A percentile compares a stretch with the other conserved stretches of the same genome.
phyloP scores from a whole-genome alignment of 2,888 invertebrate genomes.

The Tillus elongatus region DNA sequence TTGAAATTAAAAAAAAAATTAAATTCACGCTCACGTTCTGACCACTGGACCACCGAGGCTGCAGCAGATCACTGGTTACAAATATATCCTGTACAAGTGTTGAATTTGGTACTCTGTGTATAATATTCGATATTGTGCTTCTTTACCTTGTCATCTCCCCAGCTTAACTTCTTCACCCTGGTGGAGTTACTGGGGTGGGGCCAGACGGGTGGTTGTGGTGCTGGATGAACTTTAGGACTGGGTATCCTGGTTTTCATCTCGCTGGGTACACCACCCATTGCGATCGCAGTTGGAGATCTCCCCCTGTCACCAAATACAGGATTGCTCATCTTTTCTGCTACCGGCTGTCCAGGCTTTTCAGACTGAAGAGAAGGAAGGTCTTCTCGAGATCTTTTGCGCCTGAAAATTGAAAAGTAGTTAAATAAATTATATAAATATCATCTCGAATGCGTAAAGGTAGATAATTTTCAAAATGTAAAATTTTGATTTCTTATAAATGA shows the following conservation, averaged over 20 bases:
- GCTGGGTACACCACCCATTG: conserved; percentile 39
- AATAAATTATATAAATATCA: too few relatives aligned
- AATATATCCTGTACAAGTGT: too few relatives aligned
- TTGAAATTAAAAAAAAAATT: too few relatives aligned
- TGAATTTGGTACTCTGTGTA: too few relatives aligned
- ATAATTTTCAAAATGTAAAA: too few relatives aligned
- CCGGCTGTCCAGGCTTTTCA: conserved; percentile 32
- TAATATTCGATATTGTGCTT: too few relatives aligned
- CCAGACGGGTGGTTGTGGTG: conserved; percentile 49
- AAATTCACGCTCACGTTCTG: too few relatives aligned
- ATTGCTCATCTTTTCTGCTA: conserved; percentile 31
- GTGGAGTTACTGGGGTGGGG: conserved; percentile 59
- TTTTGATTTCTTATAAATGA: too few relatives aligned
- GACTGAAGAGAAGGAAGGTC: conserved; percentile 30
- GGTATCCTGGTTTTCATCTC: conserved; percentile 40
- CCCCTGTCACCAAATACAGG: conserved; percentile 36
- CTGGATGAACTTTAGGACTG: conserved; percentile 43
- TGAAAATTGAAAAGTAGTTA: too few relatives aligned
- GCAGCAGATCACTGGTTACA: too few relatives aligned
- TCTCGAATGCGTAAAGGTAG: too few relatives aligned
- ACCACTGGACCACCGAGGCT: too few relatives aligned
- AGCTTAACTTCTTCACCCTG: conserved; percentile 68
- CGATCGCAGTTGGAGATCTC: conserved; percentile 39
- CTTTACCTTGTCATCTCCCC: conserved; percentile 54
- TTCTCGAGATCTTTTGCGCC: conserved; percentile 26